Base-by-base conservation (phyloP, 2,797 vertebrate genomes). In the Myotis pilosus region DNA sequence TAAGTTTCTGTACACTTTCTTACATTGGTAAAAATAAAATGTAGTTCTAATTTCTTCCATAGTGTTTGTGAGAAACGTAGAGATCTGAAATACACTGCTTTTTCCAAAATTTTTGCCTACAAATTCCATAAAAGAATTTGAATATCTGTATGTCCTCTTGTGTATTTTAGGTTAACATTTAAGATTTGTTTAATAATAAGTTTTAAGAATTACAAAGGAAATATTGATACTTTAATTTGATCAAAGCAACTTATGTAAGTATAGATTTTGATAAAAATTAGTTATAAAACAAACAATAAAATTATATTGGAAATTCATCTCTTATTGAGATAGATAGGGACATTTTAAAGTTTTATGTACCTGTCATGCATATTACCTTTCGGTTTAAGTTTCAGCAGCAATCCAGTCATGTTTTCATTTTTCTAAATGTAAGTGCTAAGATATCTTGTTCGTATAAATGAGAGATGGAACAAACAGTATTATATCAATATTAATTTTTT, bases 91-190 rank as follows among this genome's bases (percentile, higher is more conserved):
- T 81, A 38, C 0, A 49, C 10, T 68, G 8, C 41, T 95, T 95
- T 95, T 91, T 80, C 44, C 28, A 83, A 51, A 80, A 2, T 16
- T 90, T 74, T 88, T 64, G n/a, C 55, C 81, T 25, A 93, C 19
- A 74, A 38, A 87, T 96, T 93, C 16, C 28, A 23, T 79, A 74
- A 90, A 91, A 87, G 19, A 96, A 74, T 90, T 91, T 79, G 12
- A 83, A 93, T 95, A 85, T 78, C 38, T 57, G 0, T 87, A 28
- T 79, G 12, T 91, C 11, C 28, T 30, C 20, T 74, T 91, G 23
- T 74, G 23, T 89, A 71, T 93, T 93, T 83, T 96, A 90, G 38
- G 25, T 78, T 81, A 22, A 87, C 17, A 51, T 74, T 89, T 84
- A 76, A 36, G 25, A 57, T 55, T 90, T 84, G 28, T 87, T 92